Base-by-base conservation (phyloP, 1,140 invertebrate genomes). In the Trichonephila clavipes region DNA sequence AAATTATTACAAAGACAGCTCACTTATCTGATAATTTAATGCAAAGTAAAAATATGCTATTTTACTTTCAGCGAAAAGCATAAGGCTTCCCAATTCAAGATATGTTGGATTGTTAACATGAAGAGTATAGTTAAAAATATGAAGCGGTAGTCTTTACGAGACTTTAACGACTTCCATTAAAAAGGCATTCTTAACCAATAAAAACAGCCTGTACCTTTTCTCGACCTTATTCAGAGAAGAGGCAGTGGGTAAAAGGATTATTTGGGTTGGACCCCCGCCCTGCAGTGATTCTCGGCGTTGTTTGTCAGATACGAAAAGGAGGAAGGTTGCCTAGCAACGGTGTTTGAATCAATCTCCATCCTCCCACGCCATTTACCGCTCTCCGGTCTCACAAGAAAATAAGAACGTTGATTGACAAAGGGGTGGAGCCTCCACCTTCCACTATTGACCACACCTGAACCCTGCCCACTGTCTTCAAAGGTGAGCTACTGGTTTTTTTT, bases 331-430 rank as follows among this genome's bases (percentile, higher is more conserved):
- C 40, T 83, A 91, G 90, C 90, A 91, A 91, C 90, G 90, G 90
- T 83, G 81, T 91, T 91, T 91, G 90, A 91, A 91, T 91, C 90
- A 91, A 91, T 91, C 90, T 91, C 90, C 81, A 91, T 91, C 90
- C 90, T 91, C 90, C 90, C 90, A 91, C 90, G 90, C 90, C 90
- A 91, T 91, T 91, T 91, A 91, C 90, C 72, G 90, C 90, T 91
- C 61, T 66, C 88, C 51, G 69, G 51, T 58, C 88, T 90, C 90
- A 64, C 90, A 91, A 91, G 90, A 91, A 91, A 91, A 91, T 91
- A 77, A 91, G 90, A 91, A 83, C 58, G 77, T 77, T 91, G 90
- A 91, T 91, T 91, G 90, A 91, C 90, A 91, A 66, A 77, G 81
- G 90, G 90, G 90, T 28, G 90, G 90, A 91, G 90, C 81, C 61